Percentiles rank a stretch among this genome's conserved stretches.
Conservation (phyloP, 1,140 invertebrate genomes). For the Aphelenchoides avenae region DNA sequence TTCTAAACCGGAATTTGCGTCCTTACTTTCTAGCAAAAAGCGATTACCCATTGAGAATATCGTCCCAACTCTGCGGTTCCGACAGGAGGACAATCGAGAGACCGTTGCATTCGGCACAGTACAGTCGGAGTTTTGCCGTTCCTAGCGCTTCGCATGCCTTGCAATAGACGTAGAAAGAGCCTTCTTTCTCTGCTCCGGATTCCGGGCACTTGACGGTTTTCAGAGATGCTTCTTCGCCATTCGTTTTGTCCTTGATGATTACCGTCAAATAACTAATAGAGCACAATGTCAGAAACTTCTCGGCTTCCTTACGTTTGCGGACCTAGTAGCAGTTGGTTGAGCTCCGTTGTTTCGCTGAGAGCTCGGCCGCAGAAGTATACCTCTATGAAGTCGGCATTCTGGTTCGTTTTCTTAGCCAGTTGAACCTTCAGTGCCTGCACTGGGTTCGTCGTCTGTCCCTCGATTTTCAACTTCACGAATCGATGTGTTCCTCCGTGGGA, state of each 20-base stretch:
- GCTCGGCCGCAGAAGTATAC: constrained; percentile 1
- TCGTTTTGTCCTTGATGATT: not conserved
- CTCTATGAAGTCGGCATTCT: not conserved
- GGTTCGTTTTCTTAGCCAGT: not conserved
- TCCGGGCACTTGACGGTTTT: not conserved
- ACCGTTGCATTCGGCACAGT: constrained; percentile 19
- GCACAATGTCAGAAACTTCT: not conserved
- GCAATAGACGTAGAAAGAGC: constrained; percentile 6
- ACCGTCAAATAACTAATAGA: not conserved
- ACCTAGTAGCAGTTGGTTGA: not conserved
- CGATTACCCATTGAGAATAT: constrained; percentile 13
- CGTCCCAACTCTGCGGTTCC: constrained; percentile 29
- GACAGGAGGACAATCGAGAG: constrained; percentile 18
- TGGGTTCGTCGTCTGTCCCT: not conserved
- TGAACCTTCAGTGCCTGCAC: not conserved
- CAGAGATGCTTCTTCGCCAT: not conserved
- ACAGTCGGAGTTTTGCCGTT: constrained; percentile 24
- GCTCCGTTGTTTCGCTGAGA: not conserved
- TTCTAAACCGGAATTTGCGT: not conserved
- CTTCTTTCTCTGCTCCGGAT: not conserved
- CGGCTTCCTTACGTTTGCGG: not conserved
- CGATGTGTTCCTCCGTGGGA: not conserved
- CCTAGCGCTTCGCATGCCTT: not conserved
- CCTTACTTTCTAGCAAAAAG: not conserved
- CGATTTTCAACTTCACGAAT: not conserved